These are phyloP conservation scores for Sciurus vulgaris DNA, from an alignment of 2,797 vertebrate genomes.

Conservation along the genomic window DNA sequence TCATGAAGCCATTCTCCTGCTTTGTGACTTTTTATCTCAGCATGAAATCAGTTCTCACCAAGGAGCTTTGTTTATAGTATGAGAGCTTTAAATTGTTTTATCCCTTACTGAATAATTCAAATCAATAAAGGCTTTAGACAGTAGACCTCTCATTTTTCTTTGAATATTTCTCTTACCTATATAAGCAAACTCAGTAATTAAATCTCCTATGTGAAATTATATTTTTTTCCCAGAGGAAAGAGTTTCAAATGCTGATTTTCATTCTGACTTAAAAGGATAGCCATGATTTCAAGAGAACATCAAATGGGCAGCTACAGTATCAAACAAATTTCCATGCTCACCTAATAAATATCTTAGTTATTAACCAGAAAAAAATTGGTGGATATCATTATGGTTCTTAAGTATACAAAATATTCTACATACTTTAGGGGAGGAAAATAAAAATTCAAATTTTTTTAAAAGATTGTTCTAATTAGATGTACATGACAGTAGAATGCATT, in stretches of 20 bases:
- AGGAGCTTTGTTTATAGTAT: slow-evolving; percentile 62
- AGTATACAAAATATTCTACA: not conserved
- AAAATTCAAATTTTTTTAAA: not conserved
- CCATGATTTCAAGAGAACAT: not conserved
- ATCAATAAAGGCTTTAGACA: slow-evolving; percentile 53
- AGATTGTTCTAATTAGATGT: too few relatives aligned
- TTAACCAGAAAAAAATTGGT: not conserved
- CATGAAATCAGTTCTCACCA: slow-evolving; percentile 70
- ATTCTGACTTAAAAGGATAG: slow-evolving; percentile 23
- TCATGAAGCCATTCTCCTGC: slow-evolving; percentile 72
- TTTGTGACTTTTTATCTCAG: slow-evolving; percentile 69
- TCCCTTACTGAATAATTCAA: slow-evolving; percentile 17
- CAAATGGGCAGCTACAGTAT: not conserved
- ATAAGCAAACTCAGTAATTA: slow-evolving; percentile 50
- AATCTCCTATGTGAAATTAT: slow-evolving; percentile 36
- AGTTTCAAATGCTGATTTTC: slow-evolving; percentile 46
- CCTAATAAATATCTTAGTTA: not conserved
- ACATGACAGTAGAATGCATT: too few relatives aligned
- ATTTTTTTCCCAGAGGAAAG: not conserved
- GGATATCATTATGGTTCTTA: not conserved
- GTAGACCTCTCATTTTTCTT: not conserved
- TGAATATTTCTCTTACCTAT: slow-evolving; percentile 34
- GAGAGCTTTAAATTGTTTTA: slow-evolving; percentile 16
- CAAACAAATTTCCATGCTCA: slow-evolving; percentile 30
- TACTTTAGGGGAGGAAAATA: not conserved